phyloP scores from a whole-genome alignment of 2,888 invertebrate genomes.

The Drosophila trichaetosa region DNA sequence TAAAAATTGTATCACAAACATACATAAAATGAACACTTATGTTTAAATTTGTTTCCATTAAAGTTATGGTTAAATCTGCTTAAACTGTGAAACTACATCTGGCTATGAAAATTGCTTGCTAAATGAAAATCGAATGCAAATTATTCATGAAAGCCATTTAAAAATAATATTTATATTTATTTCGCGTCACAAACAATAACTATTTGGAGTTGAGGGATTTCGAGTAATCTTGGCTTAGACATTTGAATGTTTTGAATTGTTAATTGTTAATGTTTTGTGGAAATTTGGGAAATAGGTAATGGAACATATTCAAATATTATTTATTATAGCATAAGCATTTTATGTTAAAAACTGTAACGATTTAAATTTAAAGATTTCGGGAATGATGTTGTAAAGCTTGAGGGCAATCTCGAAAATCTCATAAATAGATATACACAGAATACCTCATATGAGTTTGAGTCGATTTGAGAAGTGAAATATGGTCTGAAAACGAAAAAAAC shows the following conservation, averaged over 20 bases:
- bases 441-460: not conserved
- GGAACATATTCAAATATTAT: not conserved
- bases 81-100: not conserved
- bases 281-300: not conserved
- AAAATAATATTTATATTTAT: not conserved
- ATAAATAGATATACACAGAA: not conserved
- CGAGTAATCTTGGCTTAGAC: not conserved
- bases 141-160: not conserved
- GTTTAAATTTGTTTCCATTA: slow-evolving; percentile 20
- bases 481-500: not conserved
- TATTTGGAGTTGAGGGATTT: not conserved
- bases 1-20: slow-evolving; percentile 66
- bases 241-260: no score
- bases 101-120: not conserved
- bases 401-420: not conserved
- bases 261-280: no score
- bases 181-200: not conserved
- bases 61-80: not conserved
- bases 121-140: not conserved
- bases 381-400: not conserved
- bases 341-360: not conserved
- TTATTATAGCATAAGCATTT: not conserved
- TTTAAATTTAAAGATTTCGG: not conserved
- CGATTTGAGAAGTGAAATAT: not conserved
- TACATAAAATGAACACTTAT: slow-evolving; percentile 68